A percentile compares a stretch with the other conserved stretches of the same genome.
These are phyloP conservation scores for Heliothis subflexa DNA, from an alignment of 1,140 invertebrate genomes.

Conservation along the genomic window DNA sequence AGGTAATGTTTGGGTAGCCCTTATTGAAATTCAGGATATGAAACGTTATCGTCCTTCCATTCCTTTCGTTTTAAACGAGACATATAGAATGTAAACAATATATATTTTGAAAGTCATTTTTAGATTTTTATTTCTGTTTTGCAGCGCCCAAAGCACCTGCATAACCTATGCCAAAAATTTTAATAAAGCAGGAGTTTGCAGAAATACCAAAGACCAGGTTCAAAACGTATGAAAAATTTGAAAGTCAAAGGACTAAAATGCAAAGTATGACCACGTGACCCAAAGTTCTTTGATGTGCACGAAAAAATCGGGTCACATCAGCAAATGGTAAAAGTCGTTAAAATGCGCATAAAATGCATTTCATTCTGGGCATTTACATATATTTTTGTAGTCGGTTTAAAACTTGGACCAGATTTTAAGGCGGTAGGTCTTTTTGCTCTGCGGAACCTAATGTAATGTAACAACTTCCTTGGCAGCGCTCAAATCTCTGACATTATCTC, in stretches of 20 bases:
- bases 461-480: slow-evolving; percentile 16
- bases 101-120: no score
- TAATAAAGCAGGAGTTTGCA: no score
- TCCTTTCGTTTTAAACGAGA: no score
- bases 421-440: neutral
- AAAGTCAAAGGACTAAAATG: neutral
- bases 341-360: slow-evolving; percentile 38
- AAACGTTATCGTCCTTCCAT: no score
- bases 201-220: neutral
- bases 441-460: neutral
- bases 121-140: no score
- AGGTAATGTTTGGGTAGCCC: no score
- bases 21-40: no score
- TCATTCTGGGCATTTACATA: slow-evolving; percentile 29
- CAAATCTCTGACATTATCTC: slow-evolving; percentile 23
- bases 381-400: slow-evolving; percentile 10
- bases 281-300: slow-evolving; percentile 26
- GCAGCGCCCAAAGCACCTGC: no score
- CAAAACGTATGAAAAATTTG: neutral
- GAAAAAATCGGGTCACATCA: slow-evolving; percentile 28
- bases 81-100: no score
- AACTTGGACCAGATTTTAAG: slow-evolving; percentile 14
- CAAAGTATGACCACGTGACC: neutral
- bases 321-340: slow-evolving; percentile 33
- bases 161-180: no score